Conservation (phyloP, 2,797 vertebrate species). For the Merluccius polli region DNA sequence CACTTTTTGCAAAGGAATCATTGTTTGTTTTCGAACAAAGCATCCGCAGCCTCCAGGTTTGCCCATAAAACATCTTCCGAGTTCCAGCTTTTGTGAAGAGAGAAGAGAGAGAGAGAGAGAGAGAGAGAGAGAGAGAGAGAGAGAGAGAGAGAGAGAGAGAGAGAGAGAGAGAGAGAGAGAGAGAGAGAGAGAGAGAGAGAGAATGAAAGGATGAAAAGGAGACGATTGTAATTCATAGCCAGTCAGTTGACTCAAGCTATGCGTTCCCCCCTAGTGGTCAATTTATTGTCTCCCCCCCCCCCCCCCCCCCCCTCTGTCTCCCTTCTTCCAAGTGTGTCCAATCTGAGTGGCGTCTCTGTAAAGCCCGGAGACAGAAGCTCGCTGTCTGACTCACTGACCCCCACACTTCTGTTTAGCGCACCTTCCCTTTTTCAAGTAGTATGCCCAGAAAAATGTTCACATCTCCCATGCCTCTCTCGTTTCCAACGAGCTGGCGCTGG, state of each 20-base stretch:
- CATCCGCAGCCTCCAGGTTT: conserved; percentile 25
- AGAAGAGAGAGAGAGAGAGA: background rate
- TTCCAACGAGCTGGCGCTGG: background rate
- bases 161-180: background rate
- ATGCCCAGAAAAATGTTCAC: background rate
- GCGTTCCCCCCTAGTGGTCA: too few species aligned
- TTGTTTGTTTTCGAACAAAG: conserved; percentile 29
- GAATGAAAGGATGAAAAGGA: background rate
- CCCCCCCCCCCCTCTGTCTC: background rate
- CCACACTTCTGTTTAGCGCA: too few species aligned
- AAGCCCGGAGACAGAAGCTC: background rate
- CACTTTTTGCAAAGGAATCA: too few species aligned
- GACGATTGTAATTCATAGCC: conserved; percentile 1
- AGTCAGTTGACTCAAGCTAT: conserved; percentile 4
- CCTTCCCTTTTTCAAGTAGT: too few species aligned
- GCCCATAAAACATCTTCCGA: conserved; percentile 32
- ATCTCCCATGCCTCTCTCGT: background rate
- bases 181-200: background rate
- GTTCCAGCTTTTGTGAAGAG: conserved; percentile 22
- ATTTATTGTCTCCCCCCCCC: too few species aligned
- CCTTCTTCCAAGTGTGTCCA: background rate
- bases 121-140: too few species aligned
- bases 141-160: background rate
- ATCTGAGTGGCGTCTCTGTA: background rate
- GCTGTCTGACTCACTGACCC: background rate